These are phyloP conservation scores for Chaetops frenatus DNA, from an alignment of 2,113 vertebrate genomes.

Conservation along the genomic window DNA sequence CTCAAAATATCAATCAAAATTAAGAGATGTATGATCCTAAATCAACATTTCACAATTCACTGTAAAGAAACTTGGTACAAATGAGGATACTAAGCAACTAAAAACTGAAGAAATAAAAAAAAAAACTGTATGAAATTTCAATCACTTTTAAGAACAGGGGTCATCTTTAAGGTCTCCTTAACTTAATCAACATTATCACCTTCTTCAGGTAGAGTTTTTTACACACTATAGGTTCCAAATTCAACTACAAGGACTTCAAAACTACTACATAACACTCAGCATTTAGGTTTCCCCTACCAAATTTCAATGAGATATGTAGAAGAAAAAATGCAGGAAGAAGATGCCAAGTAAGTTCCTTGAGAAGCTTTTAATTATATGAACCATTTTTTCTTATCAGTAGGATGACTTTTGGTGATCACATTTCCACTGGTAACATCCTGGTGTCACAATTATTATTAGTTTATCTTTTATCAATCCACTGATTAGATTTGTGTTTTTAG, in stretches of 20 bases:
- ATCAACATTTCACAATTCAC: background rate
- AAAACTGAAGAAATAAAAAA: background rate
- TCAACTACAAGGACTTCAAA: background rate
- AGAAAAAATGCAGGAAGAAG: background rate
- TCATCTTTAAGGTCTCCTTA: background rate
- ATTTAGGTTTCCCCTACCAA: background rate
- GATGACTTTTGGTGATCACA: background rate
- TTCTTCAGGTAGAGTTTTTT: background rate
- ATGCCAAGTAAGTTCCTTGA: background rate
- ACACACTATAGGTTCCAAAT: background rate
- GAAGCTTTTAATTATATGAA: background rate
- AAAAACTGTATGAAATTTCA: background rate
- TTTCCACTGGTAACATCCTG: background rate
- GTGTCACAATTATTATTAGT: background rate
- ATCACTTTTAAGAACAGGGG: background rate
- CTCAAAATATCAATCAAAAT: background rate
- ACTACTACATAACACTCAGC: background rate
- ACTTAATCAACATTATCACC: background rate
- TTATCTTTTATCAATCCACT: background rate
- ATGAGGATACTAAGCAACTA: background rate
- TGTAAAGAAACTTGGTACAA: background rate
- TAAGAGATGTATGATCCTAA: background rate
- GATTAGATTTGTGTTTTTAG: background rate
- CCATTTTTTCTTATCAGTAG: background rate
- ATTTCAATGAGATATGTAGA: background rate